Percentiles rank a stretch among this genome's conserved stretches.
phyloP scores from a whole-genome alignment of 2,888 invertebrate species.

The Barypeithes pellucidus region DNA sequence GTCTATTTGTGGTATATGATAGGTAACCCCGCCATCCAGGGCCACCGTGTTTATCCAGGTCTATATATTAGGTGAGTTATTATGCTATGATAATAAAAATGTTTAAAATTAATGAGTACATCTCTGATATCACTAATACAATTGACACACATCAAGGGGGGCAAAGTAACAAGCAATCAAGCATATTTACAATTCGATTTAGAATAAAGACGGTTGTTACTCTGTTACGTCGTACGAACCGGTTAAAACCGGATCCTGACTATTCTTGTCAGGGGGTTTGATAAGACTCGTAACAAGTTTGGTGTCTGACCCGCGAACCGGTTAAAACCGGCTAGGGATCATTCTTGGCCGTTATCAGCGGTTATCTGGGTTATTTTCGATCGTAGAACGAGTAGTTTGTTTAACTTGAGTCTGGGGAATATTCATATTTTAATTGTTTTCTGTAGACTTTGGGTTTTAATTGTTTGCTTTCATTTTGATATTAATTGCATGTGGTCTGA shows the following conservation, averaged over 20 bases:
- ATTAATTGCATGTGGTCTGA: constrained; percentile 6
- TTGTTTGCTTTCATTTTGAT: neutral
- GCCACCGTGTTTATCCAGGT: too few species aligned
- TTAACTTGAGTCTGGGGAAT: constrained; percentile 23
- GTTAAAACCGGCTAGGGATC: constrained; percentile 63
- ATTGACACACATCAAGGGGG: constrained; percentile 58
- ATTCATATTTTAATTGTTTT: constrained; percentile 20
- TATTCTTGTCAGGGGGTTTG: constrained; percentile 77
- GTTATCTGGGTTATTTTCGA: constrained; percentile 27
- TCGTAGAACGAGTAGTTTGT: constrained; percentile 26
- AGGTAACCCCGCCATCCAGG: too few species aligned
- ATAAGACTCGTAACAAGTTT: constrained; percentile 63
- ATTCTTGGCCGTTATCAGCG: constrained; percentile 43
- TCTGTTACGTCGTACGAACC: constrained; percentile 67
- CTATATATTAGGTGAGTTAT: too few species aligned
- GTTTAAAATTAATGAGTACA: neutral
- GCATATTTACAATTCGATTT: constrained; percentile 56
- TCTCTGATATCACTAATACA: constrained; percentile 20
- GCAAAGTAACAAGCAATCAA: constrained; percentile 63
- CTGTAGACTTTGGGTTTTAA: constrained; percentile 11
- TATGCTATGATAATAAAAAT: too few species aligned
- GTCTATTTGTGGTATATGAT: too few species aligned
- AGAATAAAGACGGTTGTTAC: constrained; percentile 60
- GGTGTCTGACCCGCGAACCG: constrained; percentile 65
- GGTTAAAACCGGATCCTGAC: constrained; percentile 74